These are phyloP conservation scores for Mesorhabditis spiculigera DNA, from an alignment of 2,888 invertebrate species.

Conservation along the genomic window DNA sequence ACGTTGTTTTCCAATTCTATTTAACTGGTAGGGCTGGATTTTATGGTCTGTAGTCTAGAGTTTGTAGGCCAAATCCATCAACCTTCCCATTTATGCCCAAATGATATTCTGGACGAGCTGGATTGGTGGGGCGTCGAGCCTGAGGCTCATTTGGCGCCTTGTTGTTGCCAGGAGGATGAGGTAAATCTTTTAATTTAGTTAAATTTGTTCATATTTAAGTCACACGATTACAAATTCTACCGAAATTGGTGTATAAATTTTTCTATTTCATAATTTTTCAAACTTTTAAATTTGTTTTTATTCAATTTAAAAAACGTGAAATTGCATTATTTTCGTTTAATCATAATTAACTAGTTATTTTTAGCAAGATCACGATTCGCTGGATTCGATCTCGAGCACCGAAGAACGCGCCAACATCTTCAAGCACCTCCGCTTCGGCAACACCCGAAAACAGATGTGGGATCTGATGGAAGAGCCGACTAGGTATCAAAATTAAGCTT, in stretches of 20 bases:
- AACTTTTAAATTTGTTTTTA: too few species aligned
- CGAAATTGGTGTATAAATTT: too few species aligned
- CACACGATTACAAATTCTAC: too few species aligned
- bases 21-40: conserved; percentile 41
- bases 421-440: conserved; percentile 37
- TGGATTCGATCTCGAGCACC: not conserved
- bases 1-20: conserved; percentile 51
- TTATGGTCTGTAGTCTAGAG: not conserved
- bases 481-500: conserved; percentile 18
- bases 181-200: conserved; percentile 6
- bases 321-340: too few species aligned
- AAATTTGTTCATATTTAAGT: too few species aligned
- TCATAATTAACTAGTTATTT: not conserved
- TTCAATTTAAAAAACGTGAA: too few species aligned
- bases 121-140: conserved; percentile 58
- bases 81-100: conserved; percentile 61
- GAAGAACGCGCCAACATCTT: conserved; percentile 40
- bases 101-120: conserved; percentile 61
- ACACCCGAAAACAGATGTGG: conserved; percentile 40
- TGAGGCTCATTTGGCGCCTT: conserved; percentile 33
- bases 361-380: not conserved
- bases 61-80: conserved; percentile 52
- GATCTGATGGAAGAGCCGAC: conserved; percentile 48
- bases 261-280: too few species aligned
- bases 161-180: conserved; percentile 39